Base-by-base conservation (phyloP, 2,113 vertebrate species). In the Corythornis vintsioides region DNA sequence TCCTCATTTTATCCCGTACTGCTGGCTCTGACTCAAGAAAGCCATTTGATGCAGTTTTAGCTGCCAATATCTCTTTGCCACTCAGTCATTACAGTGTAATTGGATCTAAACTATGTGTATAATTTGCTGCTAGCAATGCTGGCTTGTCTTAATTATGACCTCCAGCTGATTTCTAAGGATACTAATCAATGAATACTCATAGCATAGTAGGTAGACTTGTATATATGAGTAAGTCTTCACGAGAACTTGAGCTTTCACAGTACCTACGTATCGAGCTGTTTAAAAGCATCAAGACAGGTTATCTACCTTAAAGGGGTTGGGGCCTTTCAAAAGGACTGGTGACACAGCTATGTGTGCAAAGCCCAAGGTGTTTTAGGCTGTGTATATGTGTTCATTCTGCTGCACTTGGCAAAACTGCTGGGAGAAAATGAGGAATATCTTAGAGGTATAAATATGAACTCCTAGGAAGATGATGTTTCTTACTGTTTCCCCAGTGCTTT, bases 111-210 rank as follows among this genome's bases (percentile, higher is more conserved):
- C 52, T 26, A 59, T 11, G 0, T 45, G 57, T 83, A 52, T 76
- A 82, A 75, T 88, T 95, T 87, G 67, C 61, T 90, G 40, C 66
- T 79, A 76, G 61, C 56, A 61, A 42, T 43, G 64, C 72, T 94
- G 86, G 48, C 73, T 93, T 45, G 18, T 75, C 83, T 88, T 90
- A 94, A 80, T 95, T 90, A 77, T 72, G 80, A 89, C 55, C 89
- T 70, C 75, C 70, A 94, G 63, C 75, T 90, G 69, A 94, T 90
- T 95, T 81, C 82, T 67, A 60, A 71, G 11, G 63, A 69, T 74
- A 20, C 40, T 74, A 64, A 92, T 70, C 70, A 77, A 73, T 86
- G 87, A 77, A 40, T 86, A 63, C 72, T 33, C 57, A 56, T 20
- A 33, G n/a, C 56, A 17, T 8, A 57, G 43, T 14, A 63, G 73